Percentiles rank a stretch among this genome's conserved stretches.
Evolutionary conservation across 1,140 invertebrate genomes (phyloP).

Genomic region (Temnothorax nylanderi): DNA sequence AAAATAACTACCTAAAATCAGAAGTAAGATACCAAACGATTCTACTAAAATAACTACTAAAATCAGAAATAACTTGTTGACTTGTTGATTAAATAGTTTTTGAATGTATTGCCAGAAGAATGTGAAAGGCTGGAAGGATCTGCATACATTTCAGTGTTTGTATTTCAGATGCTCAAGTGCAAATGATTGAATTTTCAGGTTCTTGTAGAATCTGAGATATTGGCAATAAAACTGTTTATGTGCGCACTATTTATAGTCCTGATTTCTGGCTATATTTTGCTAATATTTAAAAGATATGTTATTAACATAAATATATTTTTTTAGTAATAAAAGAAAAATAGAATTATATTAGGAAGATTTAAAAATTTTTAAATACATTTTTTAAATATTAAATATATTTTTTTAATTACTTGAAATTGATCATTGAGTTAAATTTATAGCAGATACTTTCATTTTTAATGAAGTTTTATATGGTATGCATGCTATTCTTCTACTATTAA

Average conservation of each 20-base stretch:
- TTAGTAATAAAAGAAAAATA: neutral
- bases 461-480: neutral
- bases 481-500: neutral
- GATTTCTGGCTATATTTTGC: neutral
- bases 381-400: neutral
- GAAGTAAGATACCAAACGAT: neutral
- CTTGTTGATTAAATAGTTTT: conserved; percentile 23
- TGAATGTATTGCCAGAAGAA: neutral
- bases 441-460: conserved; percentile 3
- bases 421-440: neutral
- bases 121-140: neutral
- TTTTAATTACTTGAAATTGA: neutral
- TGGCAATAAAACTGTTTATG: neutral
- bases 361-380: neutral
- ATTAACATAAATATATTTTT: neutral
- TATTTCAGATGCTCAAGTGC: neutral
- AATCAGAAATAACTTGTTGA: conserved; percentile 49
- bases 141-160: neutral
- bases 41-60: conserved; percentile 4
- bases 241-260: neutral
- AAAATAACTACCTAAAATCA: neutral
- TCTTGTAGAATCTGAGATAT: neutral
- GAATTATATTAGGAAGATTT: neutral
- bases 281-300: neutral
- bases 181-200: neutral